Conservation (phyloP, 2,888 invertebrate genomes). For the Euzophera pinguis region DNA sequence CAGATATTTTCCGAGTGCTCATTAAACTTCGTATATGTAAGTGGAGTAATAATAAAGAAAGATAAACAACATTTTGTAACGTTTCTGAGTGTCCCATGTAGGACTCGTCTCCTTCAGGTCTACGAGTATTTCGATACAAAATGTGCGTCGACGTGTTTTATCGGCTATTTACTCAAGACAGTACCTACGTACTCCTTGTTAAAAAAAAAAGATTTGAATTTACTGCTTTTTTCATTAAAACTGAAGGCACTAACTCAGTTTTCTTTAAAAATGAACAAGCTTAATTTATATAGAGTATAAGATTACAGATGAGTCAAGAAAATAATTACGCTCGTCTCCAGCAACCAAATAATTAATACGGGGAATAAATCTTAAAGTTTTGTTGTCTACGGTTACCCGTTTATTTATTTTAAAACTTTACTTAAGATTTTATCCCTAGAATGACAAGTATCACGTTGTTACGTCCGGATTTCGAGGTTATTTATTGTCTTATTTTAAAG, state of each 20-base stretch:
- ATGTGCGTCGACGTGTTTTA: no score
- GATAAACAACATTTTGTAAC: no score
- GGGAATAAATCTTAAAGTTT: constrained; percentile 60
- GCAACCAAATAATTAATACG: constrained; percentile 60
- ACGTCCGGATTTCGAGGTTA: not conserved
- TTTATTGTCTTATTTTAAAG: not conserved
- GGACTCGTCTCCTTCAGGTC: no score
- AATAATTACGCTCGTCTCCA: constrained; percentile 60
- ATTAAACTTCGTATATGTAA: no score
- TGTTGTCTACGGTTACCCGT: constrained; percentile 49
- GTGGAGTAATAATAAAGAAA: no score
- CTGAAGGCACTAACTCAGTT: not conserved
- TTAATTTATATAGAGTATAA: constrained; percentile 29
- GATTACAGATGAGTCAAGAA: constrained; percentile 55
- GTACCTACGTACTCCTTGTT: no score
- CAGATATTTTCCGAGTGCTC: no score
- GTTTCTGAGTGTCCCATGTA: no score
- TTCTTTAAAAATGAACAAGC: not conserved
- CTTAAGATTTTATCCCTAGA: constrained; percentile 30
- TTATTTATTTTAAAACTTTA: constrained; percentile 45
- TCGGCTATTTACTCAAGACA: no score
- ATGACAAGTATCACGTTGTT: constrained; percentile 4
- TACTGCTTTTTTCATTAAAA: no score
- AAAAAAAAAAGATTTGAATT: no score
- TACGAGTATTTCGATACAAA: no score